Base-by-base conservation (phyloP, 2,888 invertebrate species). In the Mimachlamys varia region DNA sequence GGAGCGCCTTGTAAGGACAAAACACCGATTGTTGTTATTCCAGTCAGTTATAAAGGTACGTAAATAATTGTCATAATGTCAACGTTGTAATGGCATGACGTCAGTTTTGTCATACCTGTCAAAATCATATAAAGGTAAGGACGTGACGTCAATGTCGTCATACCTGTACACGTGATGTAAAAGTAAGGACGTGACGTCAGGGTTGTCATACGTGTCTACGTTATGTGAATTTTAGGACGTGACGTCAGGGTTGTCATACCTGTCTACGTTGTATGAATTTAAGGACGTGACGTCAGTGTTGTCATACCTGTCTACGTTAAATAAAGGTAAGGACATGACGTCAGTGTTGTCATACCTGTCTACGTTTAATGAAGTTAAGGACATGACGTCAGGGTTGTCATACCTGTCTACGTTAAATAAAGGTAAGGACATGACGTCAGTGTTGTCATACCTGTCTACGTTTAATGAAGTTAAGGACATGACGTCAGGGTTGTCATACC, bases 21-120 rank as follows among this genome's bases (percentile, higher is more conserved):
- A 4, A 94, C 92, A 10, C 92, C 94, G n/a, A 91, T 92, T 12
- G 93, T 94, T 10, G 94, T 94, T 7, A 88, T 94, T 22, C 94
- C 94, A 15, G 92, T 92, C 5, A 92, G 92, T 53, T 94, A 94
- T 87, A 91, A 90, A 91, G 94, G 94, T 94, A 76, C 76, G 33
- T 76, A 22, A 17, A 53, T 27, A 27, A 15, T 58, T 58, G 58
- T 58, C 3, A 58, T 58, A 33, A 0, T 58, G 58, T 58, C 58
- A 22, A 19, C 19, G 19, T 44, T 44, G 7, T 44, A 58, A 22
- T 4, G 58, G 58, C 3, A 5, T 44, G 44, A 58, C 58, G 19
- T 58, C 22, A n/a, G 7, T 22, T 58, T 19, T 58, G 58, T 58
- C n/a, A 58, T 19, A 22, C 19, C 22, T 22, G 13, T 58, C 58